Conservation (phyloP, 2,113 vertebrate species). For the Ginglymostoma cirratum region DNA sequence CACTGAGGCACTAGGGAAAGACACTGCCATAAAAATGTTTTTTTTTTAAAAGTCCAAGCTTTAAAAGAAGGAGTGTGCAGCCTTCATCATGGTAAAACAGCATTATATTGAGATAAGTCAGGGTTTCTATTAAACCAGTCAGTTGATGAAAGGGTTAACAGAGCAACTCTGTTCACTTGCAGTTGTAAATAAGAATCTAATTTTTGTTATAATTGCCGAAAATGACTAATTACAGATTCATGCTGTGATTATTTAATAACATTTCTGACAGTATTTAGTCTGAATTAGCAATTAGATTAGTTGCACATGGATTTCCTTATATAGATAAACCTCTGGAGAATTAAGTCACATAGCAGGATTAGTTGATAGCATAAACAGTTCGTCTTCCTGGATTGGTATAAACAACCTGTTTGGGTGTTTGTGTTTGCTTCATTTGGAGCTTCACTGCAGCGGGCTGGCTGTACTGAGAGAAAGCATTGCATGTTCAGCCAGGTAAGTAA, state of each 20-base stretch:
- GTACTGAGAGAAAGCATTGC: not conserved
- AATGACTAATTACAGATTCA: slow-evolving; percentile 27
- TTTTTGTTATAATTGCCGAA: slow-evolving; percentile 28
- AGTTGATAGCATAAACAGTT: slow-evolving; percentile 12
- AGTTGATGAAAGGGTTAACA: not conserved
- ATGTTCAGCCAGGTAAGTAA: not conserved
- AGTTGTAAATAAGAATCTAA: slow-evolving; percentile 13
- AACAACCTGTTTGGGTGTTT: slow-evolving; percentile 9
- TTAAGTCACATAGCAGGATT: slow-evolving; percentile 4
- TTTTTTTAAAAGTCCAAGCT: not conserved
- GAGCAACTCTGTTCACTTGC: not conserved
- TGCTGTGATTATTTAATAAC: slow-evolving; percentile 32
- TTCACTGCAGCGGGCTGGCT: not conserved
- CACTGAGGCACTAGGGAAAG: not conserved
- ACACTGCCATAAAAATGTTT: not conserved
- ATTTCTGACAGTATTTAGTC: slow-evolving; percentile 26
- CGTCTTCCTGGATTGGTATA: not conserved
- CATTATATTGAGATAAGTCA: not conserved
- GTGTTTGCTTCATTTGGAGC: slow-evolving; percentile 4
- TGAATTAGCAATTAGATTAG: slow-evolving; percentile 30
- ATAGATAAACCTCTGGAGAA: not conserved
- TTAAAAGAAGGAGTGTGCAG: too few relatives aligned
- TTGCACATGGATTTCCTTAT: slow-evolving; percentile 18
- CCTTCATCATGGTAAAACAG: too few relatives aligned
- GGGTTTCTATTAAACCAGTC: not conserved